These are phyloP conservation scores for Drosophila virilis DNA, from an alignment of 1,140 invertebrate genomes.

Conservation along the genomic window DNA sequence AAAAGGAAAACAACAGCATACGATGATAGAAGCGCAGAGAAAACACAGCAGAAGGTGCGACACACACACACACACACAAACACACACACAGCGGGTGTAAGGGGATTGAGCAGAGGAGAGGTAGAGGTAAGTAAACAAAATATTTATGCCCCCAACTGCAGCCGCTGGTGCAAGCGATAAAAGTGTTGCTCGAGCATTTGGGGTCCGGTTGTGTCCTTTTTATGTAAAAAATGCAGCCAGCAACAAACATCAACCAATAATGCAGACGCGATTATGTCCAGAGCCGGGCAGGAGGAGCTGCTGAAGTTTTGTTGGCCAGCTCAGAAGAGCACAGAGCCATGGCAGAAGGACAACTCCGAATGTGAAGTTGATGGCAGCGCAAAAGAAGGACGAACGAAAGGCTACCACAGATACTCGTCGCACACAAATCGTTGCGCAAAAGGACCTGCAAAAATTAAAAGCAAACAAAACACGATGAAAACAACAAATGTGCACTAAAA, in stretches of 20 bases:
- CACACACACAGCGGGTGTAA: neutral
- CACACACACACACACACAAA: neutral
- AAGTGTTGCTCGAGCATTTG: constrained; percentile 36
- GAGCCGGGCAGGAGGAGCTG: constrained; percentile 23
- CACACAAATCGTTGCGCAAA: constrained; percentile 42
- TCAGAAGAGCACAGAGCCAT: constrained; percentile 49
- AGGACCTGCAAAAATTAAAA: constrained; percentile 68
- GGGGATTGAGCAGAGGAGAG: neutral
- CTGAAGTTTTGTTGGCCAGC: constrained; percentile 38
- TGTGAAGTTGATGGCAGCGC: constrained; percentile 68
- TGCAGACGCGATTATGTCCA: constrained; percentile 84
- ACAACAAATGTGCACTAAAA: constrained; percentile 54
- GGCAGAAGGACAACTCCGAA: constrained; percentile 68
- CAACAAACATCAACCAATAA: constrained; percentile 84
- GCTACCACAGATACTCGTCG: constrained; percentile 31
- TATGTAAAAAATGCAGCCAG: constrained; percentile 54
- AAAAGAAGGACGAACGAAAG: constrained; percentile 33
- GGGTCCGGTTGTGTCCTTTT: constrained; percentile 10
- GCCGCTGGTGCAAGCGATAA: constrained; percentile 56
- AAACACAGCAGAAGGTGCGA: constrained; percentile 18
- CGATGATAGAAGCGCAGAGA: constrained; percentile 44
- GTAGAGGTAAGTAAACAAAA: constrained; percentile 67
- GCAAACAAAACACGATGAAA: constrained; percentile 72
- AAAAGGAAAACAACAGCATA: constrained; percentile 81
- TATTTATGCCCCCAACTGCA: constrained; percentile 72